Base-by-base conservation (phyloP, 2,113 vertebrate species). In the Phylloscopus whistleri region DNA sequence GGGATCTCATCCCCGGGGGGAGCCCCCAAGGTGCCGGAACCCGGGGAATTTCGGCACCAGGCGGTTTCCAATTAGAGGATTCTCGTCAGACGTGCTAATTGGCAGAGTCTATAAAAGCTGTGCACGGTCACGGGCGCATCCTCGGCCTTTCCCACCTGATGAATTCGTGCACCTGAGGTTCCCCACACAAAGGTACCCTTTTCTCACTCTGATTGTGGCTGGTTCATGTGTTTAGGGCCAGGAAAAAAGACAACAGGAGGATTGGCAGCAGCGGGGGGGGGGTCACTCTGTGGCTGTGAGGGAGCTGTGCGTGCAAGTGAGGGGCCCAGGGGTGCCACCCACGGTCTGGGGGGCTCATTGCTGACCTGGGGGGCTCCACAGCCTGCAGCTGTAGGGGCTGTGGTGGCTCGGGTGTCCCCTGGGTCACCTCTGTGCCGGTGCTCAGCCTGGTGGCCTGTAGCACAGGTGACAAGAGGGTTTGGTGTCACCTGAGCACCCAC, bases 231-330 rank as follows among this genome's bases (percentile, higher is more conserved):
- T 76, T 20, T 62, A 62, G 22, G 35, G 74, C 28, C 58, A 51
- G 46, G 33, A 28, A 9, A 39, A 33, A 49, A 31, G 28, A 20
- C 26, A 35, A 8, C 26, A 30, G 24, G 13, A 18, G n/a, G 1
- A 3, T 17, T 5, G 62, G 53, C 14, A 7, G 51, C 7, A 22
- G 72, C 0, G 6, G 16, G 12, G 6, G 16, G 12, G 6, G 2
- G 3, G 10, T n/a, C 11, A 37, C 2, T 7, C 56, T 4, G 2
- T 43, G 46, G 31, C 53, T 17, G 14, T 3, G 3, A 52, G 19
- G 76, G 56, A 9, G 8, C n/a, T 2, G 2, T 49, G 27, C 0
- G 8, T 3, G 55, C 56, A 75, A 84, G 76, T 63, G 43, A 90
- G 72, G 43, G 21, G 18, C 4, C 0, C 3, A 8, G 43, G 70